A percentile compares a stretch with the other conserved stretches of the same genome.
Evolutionary conservation across 2,797 vertebrate species (phyloP).

Genomic region (Aplochiton taeniatus): DNA sequence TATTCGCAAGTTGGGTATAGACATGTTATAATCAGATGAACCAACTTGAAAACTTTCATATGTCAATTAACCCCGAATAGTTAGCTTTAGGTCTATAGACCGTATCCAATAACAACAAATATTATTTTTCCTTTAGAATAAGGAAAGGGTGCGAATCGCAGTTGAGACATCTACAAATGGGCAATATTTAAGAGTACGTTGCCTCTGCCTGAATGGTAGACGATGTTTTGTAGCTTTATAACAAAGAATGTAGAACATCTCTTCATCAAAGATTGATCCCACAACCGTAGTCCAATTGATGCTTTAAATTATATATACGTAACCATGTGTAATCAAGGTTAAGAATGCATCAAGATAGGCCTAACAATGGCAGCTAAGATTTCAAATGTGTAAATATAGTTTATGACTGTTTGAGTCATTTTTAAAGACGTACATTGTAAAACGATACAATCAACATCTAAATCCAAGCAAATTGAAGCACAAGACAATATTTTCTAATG

Average conservation of each 20-base stretch:
- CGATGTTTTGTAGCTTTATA: slow-evolving; percentile 59
- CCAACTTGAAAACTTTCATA: no score
- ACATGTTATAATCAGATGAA: no score
- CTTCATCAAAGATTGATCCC: slow-evolving; percentile 70
- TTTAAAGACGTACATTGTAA: no score
- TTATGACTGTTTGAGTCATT: background rate
- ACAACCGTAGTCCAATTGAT: slow-evolving; percentile 53
- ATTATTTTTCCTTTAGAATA: background rate
- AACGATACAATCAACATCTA: no score
- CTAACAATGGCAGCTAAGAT: background rate
- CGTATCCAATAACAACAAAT: background rate
- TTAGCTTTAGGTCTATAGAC: background rate
- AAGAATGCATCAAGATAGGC: slow-evolving; percentile 50
- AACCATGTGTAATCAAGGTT: slow-evolving; percentile 70
- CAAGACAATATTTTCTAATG: no score
- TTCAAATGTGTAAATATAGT: background rate
- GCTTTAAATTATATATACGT: slow-evolving; percentile 70
- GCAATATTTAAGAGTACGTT: slow-evolving; percentile 45
- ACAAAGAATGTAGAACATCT: slow-evolving; percentile 68
- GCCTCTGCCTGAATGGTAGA: slow-evolving; percentile 33
- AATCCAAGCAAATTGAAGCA: no score
- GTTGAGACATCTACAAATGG: slow-evolving; percentile 22
- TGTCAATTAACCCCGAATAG: background rate
- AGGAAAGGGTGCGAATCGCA: background rate
- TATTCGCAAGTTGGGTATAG: no score